Evolutionary conservation across 2,888 invertebrate species (phyloP), one percentile per base, ranked within the genome.

Genomic region (Tetropium fuscum): DNA sequence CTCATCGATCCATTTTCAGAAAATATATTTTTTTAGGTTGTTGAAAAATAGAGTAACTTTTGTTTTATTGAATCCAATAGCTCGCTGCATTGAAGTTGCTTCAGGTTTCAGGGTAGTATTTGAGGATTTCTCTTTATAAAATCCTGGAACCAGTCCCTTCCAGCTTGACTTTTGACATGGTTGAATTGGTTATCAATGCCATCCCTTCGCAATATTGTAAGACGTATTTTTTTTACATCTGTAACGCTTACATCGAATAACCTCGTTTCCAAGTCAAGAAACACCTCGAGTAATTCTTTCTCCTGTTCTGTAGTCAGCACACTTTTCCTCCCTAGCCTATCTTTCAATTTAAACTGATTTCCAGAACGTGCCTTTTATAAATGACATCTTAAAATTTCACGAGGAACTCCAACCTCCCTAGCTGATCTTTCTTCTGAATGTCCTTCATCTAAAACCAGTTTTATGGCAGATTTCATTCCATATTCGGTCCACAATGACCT

Each of bases 21-120:
- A 22, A 8, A 16, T 22, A 45, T 3, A 27, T 4, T 45, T 45
- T 25, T 45, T 45, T 11, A 45, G 13, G 27, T 45, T 45, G 11
- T 45, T 27, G 45, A 45, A 45, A 45, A 45, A 30, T 8, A 27
- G 27, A 8, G 2, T 30, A 27, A 45, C 45, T 45, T 45, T 25
- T 3, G 32, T 10, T 10, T 32, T 32, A 10, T 2, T 32, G 10
- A 32, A 32, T 32, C 32, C 11, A 10, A 32, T 32, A 32, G 32
- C 32, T 32, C 32, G 10, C 10, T 32, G 32, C n/a, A 32, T 5
- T 32, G 32, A 32, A 10, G 10, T 10, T 10, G 32, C 32, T 10
- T 32, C 32, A 10, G 32, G 32, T 32, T 32, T 5, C 1, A 10
- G 32, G 4, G 13, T 10, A 32, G 32, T 10, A 32, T 8, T 3